A percentile compares a stretch with the other conserved stretches of the same genome.
Conservation (phyloP, 1,140 invertebrate genomes). For the Eumaeus atala region DNA sequence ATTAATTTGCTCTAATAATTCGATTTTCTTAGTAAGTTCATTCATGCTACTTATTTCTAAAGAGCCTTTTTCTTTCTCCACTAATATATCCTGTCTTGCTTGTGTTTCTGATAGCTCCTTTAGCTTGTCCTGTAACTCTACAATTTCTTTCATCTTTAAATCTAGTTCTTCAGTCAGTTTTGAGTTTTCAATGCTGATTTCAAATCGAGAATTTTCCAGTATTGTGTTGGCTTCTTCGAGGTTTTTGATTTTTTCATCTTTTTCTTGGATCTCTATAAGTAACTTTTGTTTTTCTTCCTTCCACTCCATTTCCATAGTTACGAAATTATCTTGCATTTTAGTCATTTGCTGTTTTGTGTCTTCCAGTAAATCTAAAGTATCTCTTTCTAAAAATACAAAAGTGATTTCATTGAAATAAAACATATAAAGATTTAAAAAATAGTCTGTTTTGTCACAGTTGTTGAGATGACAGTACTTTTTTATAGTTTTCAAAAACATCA, state of each 20-base stretch:
- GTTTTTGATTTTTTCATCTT: slow-evolving; percentile 73
- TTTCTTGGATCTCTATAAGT: slow-evolving; percentile 72
- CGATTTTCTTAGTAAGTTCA: slow-evolving; percentile 65
- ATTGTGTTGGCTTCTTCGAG: slow-evolving; percentile 72
- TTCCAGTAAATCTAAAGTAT: slow-evolving; percentile 81
- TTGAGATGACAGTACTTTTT: too few species aligned
- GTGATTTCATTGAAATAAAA: background rate
- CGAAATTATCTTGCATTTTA: slow-evolving; percentile 86
- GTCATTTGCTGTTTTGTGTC: slow-evolving; percentile 87
- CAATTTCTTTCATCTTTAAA: slow-evolving; percentile 56
- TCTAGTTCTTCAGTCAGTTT: slow-evolving; percentile 75
- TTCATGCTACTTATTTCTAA: slow-evolving; percentile 67
- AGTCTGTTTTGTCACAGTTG: too few species aligned
- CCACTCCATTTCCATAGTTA: slow-evolving; percentile 81
- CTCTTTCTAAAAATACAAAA: slow-evolving; percentile 70
- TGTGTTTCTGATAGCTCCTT: slow-evolving; percentile 32
- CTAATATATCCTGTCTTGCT: slow-evolving; percentile 29
- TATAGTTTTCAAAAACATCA: too few species aligned
- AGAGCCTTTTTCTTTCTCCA: slow-evolving; percentile 64
- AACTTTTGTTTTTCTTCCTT: slow-evolving; percentile 80
- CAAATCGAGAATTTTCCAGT: slow-evolving; percentile 74
- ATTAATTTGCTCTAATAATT: slow-evolving; percentile 72
- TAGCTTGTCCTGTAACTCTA: slow-evolving; percentile 53
- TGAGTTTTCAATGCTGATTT: slow-evolving; percentile 74
- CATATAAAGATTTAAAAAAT: background rate